These are phyloP conservation scores for Chiroxiphia lanceolata DNA, from an alignment of 2,797 vertebrate genomes.

Conservation along the genomic window DNA sequence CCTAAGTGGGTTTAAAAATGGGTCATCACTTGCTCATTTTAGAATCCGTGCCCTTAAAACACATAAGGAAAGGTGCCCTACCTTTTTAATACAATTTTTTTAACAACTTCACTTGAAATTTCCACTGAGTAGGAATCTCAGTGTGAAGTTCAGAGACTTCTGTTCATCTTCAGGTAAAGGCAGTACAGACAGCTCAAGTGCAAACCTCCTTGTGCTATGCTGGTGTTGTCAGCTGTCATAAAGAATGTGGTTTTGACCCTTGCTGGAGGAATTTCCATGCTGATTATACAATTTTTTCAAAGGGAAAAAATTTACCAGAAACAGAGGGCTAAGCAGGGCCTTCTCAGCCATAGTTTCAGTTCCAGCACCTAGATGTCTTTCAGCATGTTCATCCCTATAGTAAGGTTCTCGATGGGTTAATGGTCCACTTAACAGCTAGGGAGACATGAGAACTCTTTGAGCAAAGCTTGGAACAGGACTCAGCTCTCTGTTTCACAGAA, in stretches of 20 bases:
- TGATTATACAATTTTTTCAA: neutral
- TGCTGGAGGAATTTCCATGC: neutral
- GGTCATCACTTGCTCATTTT: conserved; percentile 31
- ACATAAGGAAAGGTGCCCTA: neutral
- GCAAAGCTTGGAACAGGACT: neutral
- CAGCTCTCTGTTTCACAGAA: neutral
- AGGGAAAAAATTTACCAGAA: neutral
- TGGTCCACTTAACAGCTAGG: neutral
- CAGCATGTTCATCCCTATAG: neutral
- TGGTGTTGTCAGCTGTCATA: neutral
- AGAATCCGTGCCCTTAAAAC: conserved; percentile 6
- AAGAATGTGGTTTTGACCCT: neutral
- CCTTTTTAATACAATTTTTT: neutral
- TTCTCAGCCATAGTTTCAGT: neutral
- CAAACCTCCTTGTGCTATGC: neutral
- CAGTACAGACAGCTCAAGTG: neutral
- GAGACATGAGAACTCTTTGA: neutral
- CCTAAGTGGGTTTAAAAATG: conserved; percentile 53
- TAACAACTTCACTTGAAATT: neutral
- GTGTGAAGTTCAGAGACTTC: neutral
- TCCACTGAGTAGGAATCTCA: neutral
- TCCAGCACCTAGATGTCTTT: neutral
- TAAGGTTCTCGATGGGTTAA: neutral
- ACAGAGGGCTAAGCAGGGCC: neutral
- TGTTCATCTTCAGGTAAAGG: conserved; percentile 20